Evolutionary conservation across 2,888 invertebrate species (phyloP).

Genomic region (Hydriomena furcata): DNA sequence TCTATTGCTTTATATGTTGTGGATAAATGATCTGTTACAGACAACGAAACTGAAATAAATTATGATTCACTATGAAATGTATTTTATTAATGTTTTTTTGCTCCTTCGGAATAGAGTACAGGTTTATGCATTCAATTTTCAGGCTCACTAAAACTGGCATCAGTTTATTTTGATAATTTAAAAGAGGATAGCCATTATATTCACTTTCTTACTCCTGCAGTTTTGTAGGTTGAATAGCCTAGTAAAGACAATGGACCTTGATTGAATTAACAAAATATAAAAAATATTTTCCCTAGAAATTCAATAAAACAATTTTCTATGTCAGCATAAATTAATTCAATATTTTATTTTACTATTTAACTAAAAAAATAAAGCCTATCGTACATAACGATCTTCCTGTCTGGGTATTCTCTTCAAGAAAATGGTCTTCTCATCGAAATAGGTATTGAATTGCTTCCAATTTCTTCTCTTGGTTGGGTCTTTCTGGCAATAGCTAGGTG

Average conservation of each 20-base stretch:
- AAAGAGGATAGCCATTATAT: too few species aligned
- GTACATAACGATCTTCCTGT: slow-evolving; percentile 64
- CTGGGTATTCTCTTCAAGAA: slow-evolving; percentile 68
- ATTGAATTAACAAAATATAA: too few species aligned
- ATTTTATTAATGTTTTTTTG: slow-evolving; percentile 17
- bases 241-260: too few species aligned
- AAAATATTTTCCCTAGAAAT: too few species aligned
- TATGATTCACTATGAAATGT: slow-evolving; percentile 46
- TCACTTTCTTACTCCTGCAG: too few species aligned
- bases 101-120: too few species aligned
- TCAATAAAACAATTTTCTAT: too few species aligned
- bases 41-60: slow-evolving; percentile 65
- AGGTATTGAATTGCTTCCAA: slow-evolving; percentile 92
- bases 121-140: too few species aligned
- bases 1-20: slow-evolving; percentile 39
- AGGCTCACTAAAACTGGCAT: too few species aligned
- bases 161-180: too few species aligned
- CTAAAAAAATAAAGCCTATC: slow-evolving; percentile 40
- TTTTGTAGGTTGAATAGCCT: too few species aligned
- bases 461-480: slow-evolving; percentile 86
- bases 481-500: slow-evolving; percentile 85
- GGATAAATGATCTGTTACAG: slow-evolving; percentile 39
- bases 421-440: slow-evolving; percentile 91
- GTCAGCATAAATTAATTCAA: slow-evolving; percentile 1
- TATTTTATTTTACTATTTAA: slow-evolving; percentile 18